These are phyloP conservation scores for Otis tarda DNA, from an alignment of 2,113 vertebrate species.

Conservation along the genomic window DNA sequence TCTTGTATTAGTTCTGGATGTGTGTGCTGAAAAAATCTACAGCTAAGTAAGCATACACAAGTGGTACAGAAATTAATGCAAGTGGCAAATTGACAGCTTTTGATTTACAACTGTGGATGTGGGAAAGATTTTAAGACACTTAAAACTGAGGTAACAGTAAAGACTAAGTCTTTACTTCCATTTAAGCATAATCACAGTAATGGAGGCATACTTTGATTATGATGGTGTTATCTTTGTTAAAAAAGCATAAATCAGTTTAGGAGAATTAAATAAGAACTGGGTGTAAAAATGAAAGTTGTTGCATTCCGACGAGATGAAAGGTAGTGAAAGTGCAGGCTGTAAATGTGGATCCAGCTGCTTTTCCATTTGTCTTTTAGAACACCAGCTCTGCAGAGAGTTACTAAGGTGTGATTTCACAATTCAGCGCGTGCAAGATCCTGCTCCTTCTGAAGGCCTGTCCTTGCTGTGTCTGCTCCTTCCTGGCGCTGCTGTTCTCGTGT, in stretches of 20 bases:
- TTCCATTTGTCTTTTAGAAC: background rate
- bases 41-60: background rate
- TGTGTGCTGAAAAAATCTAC: background rate
- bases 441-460: background rate
- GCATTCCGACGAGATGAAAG: background rate
- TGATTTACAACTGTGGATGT: background rate
- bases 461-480: accelerated
- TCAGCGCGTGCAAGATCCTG: background rate
- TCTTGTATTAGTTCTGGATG: background rate
- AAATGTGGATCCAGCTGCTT: background rate
- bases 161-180: background rate
- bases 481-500: background rate
- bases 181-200: background rate
- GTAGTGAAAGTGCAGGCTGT: background rate
- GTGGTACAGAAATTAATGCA: background rate
- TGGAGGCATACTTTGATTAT: background rate
- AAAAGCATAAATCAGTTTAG: background rate
- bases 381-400: background rate
- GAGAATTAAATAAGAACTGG: background rate
- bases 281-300: background rate
- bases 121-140: background rate
- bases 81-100: background rate
- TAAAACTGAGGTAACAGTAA: background rate
- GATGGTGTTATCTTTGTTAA: background rate
- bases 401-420: background rate